Evolutionary conservation across 2,113 vertebrate genomes (phyloP), one percentile per base, ranked within the genome.

Genomic region (Ageneiosus marmoratus): DNA sequence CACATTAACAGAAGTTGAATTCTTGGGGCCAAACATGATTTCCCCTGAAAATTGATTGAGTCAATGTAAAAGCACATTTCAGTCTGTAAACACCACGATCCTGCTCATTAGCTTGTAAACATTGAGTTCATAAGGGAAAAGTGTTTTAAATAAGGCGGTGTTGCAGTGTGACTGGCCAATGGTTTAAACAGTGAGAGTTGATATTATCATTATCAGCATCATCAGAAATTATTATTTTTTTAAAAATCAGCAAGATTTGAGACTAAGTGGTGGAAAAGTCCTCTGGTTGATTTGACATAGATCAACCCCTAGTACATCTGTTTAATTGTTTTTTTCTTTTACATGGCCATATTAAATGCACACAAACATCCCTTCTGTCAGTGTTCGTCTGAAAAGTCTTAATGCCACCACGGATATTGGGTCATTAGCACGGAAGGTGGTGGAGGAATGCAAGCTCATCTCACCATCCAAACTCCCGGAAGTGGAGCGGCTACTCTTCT

Each of bases 381-480:
- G 98, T 75, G 97, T 99, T 86, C 97, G 97, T n/a, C 94, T 99
- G 81, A 99, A 99, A 91, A 98, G 96, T 89, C 95, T 99, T 51
- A 98, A 96, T 87, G 93, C 96, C 13, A 97, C 94, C 78, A 99
- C 98, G 75, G 97, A 99, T 80, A 93, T 98, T 70, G 91, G 92
- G 44, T 96, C 96, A n/a, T 89, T 99, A 93, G 96, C 98, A 67
- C 94, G 94, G 58, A 99, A 99, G 84, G 97, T 99, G 81, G 95
- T 99, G 85, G 98, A 99, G 80, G 98, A 99, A 87, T 99, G 98
- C 90, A 97, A 96, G 70, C 96, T 98, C 74, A 98, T 99, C 88
- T 96, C 96, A 75, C 89, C 95, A 1, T 97, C 97, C 56, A 97
- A 95, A 86, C 90, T 99, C 53, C 93, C 91, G 0, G 96, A 99